A percentile compares a stretch with the other conserved stretches of the same genome.
Conservation (phyloP, 2,888 invertebrate species). For the Drosophila basisetae region DNA sequence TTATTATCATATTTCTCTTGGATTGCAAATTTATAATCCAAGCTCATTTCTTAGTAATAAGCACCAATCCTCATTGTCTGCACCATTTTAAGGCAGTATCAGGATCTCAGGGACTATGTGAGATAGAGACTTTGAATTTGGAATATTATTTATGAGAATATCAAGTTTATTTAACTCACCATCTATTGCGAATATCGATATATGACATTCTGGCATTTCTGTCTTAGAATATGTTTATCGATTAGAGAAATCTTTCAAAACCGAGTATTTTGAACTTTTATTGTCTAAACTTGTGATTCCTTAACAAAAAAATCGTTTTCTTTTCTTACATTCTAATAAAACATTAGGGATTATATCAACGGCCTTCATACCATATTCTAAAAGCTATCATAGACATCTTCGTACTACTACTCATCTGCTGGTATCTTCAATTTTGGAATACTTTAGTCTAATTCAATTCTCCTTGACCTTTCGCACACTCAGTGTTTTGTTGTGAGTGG, state of each 20-base stretch:
- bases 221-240: background rate
- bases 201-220: background rate
- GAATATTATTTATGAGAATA: background rate
- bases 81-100: background rate
- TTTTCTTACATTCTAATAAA: background rate
- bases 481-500: constrained; percentile 17
- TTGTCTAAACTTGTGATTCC: background rate
- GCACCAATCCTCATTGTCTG: background rate
- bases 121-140: background rate
- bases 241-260: background rate
- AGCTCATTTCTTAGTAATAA: background rate
- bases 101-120: background rate
- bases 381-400: background rate
- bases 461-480: constrained; percentile 31
- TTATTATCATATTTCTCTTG: background rate
- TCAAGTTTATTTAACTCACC: background rate
- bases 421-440: constrained; percentile 1
- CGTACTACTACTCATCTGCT: background rate
- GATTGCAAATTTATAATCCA: background rate
- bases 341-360: background rate
- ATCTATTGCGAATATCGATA: background rate
- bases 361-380: background rate
- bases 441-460: constrained; percentile 1
- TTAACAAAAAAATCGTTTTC: background rate
- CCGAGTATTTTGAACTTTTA: background rate